phyloP scores from a whole-genome alignment of 2,888 invertebrate genomes.

The Tipula confusa region DNA sequence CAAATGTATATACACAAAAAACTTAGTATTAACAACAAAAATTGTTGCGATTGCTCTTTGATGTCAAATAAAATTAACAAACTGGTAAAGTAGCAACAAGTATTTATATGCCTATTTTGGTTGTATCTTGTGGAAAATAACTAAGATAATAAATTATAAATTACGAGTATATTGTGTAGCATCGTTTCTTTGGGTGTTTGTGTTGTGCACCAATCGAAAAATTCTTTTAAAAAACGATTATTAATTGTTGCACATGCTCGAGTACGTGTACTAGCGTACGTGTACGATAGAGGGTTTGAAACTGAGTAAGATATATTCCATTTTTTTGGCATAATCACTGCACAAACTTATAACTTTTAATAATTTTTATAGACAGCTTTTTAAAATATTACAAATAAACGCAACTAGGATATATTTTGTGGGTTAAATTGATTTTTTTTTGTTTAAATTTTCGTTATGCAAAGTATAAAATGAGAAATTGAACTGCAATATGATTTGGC shows the following conservation, averaged over 20 bases:
- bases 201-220: too few relatives aligned
- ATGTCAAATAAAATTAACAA: not conserved
- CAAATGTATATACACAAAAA: too few relatives aligned
- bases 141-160: not conserved
- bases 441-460: not conserved
- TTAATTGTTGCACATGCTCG: not conserved
- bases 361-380: not conserved
- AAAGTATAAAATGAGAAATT: not conserved
- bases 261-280: not conserved
- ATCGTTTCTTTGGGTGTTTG: too few relatives aligned
- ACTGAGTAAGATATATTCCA: too few relatives aligned
- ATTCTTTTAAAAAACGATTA: not conserved
- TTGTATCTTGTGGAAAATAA: not conserved
- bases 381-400: not conserved
- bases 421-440: not conserved
- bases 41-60: not conserved
- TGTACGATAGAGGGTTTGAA: too few relatives aligned
- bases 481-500: slow-evolving; percentile 20
- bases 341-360: not conserved
- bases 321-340: not conserved
- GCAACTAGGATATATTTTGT: not conserved
- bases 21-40: too few relatives aligned
- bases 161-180: not conserved
- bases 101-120: not conserved
- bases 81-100: not conserved